phyloP scores from a whole-genome alignment of 2,113 vertebrate genomes.

The Acanthisitta chloris region DNA sequence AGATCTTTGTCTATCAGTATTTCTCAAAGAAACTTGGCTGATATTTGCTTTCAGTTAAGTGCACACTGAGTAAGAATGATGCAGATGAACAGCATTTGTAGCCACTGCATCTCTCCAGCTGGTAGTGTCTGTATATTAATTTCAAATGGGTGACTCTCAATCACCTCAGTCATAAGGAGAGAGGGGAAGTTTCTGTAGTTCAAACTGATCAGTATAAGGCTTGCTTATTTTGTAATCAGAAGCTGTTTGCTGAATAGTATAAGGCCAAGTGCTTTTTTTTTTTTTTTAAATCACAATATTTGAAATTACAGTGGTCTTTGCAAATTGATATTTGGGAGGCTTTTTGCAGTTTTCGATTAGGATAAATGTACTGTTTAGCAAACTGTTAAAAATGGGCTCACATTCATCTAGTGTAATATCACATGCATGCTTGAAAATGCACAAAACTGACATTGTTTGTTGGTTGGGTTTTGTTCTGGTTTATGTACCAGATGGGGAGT shows the following conservation, averaged over 20 bases:
- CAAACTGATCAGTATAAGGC: constrained; percentile 40
- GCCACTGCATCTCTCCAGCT: background rate
- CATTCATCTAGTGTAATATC: background rate
- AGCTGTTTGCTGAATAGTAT: constrained; percentile 65
- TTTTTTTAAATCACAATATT: constrained; percentile 67
- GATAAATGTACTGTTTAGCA: constrained; percentile 49
- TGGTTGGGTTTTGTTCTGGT: background rate
- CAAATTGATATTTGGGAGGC: constrained; percentile 48
- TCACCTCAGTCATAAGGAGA: constrained; percentile 54
- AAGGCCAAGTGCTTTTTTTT: constrained; percentile 42
- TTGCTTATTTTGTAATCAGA: constrained; percentile 64
- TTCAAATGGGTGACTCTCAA: constrained; percentile 71
- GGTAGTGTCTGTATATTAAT: constrained; percentile 74
- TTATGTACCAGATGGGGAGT: background rate
- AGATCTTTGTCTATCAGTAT: background rate
- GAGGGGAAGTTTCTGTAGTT: constrained; percentile 59
- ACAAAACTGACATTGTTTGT: background rate
- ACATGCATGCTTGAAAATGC: background rate
- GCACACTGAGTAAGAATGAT: constrained; percentile 23
- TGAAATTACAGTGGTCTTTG: constrained; percentile 45
- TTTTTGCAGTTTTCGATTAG: constrained; percentile 60
- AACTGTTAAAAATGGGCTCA: constrained; percentile 2
- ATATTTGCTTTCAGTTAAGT: constrained; percentile 23
- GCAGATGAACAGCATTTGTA: background rate
- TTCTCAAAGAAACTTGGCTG: constrained; percentile 3